Conservation (phyloP, 2,888 invertebrate genomes). For the Protophormia terraenovae region DNA sequence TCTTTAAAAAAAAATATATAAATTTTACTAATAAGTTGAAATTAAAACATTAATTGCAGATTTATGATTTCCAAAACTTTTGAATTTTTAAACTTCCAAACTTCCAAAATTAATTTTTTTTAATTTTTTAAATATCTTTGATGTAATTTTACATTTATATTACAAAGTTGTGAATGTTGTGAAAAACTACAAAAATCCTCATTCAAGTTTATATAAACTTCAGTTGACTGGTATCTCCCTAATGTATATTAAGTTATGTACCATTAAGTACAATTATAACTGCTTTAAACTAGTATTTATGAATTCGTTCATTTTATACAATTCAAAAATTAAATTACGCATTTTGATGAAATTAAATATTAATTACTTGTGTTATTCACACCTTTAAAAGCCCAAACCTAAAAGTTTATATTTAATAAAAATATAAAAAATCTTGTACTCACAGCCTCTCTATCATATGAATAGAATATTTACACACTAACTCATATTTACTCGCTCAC, state of each 20-base stretch:
- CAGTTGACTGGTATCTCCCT: background rate
- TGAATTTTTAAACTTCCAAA: too few species aligned
- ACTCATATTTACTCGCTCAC: background rate
- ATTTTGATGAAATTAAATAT: constrained; percentile 49
- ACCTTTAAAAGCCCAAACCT: background rate
- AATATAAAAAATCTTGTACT: background rate
- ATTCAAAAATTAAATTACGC: constrained; percentile 10
- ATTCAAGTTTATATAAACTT: too few species aligned
- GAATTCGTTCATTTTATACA: background rate
- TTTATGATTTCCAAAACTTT: too few species aligned
- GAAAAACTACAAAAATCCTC: too few species aligned
- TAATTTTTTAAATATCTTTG: too few species aligned
- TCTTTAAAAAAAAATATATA: background rate
- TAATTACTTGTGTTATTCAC: constrained; percentile 43
- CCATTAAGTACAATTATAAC: background rate
- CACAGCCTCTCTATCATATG: too few species aligned
- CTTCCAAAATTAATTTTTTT: too few species aligned
- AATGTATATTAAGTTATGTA: too few species aligned
- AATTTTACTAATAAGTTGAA: too few species aligned
- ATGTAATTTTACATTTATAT: too few species aligned
- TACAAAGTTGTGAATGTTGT: too few species aligned
- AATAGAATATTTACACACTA: constrained; percentile 14
- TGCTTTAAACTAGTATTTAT: background rate
- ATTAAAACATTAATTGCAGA: too few species aligned
- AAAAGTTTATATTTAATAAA: constrained; percentile 3